Conservation (phyloP, 2,888 invertebrate species). For the Esperia sulphurella region DNA sequence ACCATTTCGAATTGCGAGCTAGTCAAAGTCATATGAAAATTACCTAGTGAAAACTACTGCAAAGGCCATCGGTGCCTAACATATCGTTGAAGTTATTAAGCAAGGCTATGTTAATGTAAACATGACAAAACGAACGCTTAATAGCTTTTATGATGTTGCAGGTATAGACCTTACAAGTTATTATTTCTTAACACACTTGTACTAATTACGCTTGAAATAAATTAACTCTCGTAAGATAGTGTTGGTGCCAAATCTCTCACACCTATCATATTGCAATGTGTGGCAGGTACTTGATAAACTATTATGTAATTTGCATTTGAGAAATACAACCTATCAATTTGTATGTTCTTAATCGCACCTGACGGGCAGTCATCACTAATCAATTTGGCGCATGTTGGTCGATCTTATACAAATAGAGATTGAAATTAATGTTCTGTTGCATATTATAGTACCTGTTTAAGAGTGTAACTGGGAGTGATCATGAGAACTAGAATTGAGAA, state of each 20-base stretch:
- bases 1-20: conserved; percentile 31
- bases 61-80: neutral
- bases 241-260: conserved; percentile 32
- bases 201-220: conserved; percentile 43
- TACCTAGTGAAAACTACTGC: neutral
- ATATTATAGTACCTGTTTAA: neutral
- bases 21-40: neutral
- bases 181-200: conserved; percentile 43
- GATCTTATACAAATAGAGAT: conserved; percentile 21
- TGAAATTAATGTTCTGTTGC: conserved; percentile 2
- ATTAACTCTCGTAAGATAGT: conserved; percentile 27
- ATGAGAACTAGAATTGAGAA: too few relatives aligned
- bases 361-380: conserved; percentile 46
- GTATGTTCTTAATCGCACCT: conserved; percentile 36
- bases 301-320: conserved; percentile 43
- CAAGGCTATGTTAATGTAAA: conserved; percentile 15
- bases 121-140: conserved; percentile 15
- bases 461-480: too few relatives aligned
- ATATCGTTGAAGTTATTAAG: conserved; percentile 19
- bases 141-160: conserved; percentile 26
- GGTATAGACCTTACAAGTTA: conserved; percentile 28
- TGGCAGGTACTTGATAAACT: conserved; percentile 16
- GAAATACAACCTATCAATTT: conserved; percentile 39
- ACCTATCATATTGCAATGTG: conserved; percentile 26
- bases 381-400: conserved; percentile 23